phyloP scores from a whole-genome alignment of 2,113 vertebrate genomes.

The Tapirus terrestris region DNA sequence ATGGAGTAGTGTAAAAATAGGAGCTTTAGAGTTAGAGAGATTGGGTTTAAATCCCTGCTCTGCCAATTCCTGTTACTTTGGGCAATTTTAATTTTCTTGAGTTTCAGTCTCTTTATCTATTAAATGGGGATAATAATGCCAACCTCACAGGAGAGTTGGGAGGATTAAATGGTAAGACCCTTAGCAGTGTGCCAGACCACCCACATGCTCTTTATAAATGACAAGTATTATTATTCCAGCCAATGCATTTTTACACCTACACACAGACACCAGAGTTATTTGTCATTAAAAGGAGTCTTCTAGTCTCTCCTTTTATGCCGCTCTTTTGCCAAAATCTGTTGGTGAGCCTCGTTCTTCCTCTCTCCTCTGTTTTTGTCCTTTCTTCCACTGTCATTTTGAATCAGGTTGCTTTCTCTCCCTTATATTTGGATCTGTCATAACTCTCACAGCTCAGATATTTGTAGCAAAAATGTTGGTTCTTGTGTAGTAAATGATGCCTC shows the following conservation, averaged over 20 bases:
- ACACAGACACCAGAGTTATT: neutral
- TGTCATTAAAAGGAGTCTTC: neutral
- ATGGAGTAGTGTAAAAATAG: neutral
- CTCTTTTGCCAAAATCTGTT: neutral
- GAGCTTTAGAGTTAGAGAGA: neutral
- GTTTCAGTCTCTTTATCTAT: neutral
- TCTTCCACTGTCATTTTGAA: neutral
- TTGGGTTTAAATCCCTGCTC: neutral
- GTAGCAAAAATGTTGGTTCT: neutral
- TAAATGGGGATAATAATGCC: neutral
- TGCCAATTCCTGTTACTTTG: neutral
- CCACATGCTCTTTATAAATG: neutral
- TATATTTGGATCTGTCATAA: neutral
- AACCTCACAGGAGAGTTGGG: neutral
- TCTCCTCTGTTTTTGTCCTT: neutral
- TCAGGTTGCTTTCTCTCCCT: neutral
- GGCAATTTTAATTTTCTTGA: neutral
- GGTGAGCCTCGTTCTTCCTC: fast-evolving
- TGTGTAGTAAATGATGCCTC: neutral
- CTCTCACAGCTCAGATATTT: neutral
- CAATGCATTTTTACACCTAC: neutral
- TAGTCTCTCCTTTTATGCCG: neutral
- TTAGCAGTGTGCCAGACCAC: neutral
- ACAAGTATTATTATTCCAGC: neutral
- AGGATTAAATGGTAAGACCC: neutral